A percentile compares a stretch with the other conserved stretches of the same genome.
Evolutionary conservation across 2,888 invertebrate genomes (phyloP).

Genomic region (Tetragonula carbonaria): DNA sequence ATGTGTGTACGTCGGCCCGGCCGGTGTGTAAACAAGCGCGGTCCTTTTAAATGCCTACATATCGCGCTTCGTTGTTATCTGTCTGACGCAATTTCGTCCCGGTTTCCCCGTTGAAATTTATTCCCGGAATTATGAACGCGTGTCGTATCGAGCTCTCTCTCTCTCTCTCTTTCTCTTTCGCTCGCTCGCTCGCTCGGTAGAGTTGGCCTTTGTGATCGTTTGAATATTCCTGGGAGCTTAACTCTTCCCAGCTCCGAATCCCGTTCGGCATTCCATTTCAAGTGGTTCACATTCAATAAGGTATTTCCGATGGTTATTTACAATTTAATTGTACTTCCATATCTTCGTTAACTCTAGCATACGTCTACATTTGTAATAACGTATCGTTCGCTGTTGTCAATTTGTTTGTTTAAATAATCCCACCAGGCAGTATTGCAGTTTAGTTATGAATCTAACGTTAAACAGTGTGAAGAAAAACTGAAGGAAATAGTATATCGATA

Average conservation of each 20-base stretch:
- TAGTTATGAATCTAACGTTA: not conserved
- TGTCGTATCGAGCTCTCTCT: not conserved
- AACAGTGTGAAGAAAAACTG: too few species aligned
- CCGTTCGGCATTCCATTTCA: not conserved
- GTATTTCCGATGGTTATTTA: not conserved
- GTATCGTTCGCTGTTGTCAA: not conserved
- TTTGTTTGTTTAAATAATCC: not conserved
- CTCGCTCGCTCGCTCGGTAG: not conserved
- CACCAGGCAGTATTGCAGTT: not conserved
- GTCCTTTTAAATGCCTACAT: slow-evolving; percentile 50
- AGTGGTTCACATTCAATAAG: not conserved
- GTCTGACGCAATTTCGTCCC: slow-evolving; percentile 31
- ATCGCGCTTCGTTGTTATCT: slow-evolving; percentile 38
- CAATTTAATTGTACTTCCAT: not conserved
- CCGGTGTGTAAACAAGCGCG: slow-evolving; percentile 53
- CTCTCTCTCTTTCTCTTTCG: too few species aligned
- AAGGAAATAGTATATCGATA: too few species aligned
- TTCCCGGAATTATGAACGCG: slow-evolving; percentile 4
- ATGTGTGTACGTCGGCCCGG: slow-evolving; percentile 45
- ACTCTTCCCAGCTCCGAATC: not conserved
- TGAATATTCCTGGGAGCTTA: not conserved
- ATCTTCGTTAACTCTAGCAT: not conserved
- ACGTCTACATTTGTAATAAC: too few species aligned
- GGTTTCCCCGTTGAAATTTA: slow-evolving; percentile 19
- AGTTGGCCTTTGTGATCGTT: not conserved